phyloP scores from a whole-genome alignment of 2,113 vertebrate species.

The Epinephelus cyanopodus region DNA sequence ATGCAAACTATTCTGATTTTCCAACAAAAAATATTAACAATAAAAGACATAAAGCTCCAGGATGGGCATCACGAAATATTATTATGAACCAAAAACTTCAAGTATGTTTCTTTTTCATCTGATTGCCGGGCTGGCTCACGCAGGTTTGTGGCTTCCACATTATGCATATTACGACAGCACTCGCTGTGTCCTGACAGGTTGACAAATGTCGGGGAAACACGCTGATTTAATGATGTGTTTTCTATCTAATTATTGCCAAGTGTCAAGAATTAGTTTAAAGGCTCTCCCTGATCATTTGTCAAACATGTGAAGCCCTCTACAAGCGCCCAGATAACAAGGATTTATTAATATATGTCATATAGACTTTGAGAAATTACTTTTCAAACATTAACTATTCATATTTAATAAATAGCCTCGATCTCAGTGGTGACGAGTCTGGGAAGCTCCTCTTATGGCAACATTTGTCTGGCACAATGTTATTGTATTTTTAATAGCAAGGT shows the following conservation, averaged over 20 bases:
- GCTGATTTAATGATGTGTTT: slow-evolving; percentile 79
- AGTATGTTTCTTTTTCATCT: slow-evolving; percentile 28
- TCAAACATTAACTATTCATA: slow-evolving; percentile 48
- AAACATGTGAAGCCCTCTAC: slow-evolving; percentile 45
- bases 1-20: slow-evolving; percentile 12
- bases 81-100: slow-evolving; percentile 2
- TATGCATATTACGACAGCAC: slow-evolving; percentile 55
- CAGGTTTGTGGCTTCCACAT: slow-evolving; percentile 51
- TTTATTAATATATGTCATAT: slow-evolving; percentile 50
- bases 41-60: background rate
- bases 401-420: slow-evolving; percentile 40
- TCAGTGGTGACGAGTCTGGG: slow-evolving; percentile 20
- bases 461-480: slow-evolving; percentile 37
- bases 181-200: slow-evolving; percentile 77
- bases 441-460: slow-evolving; percentile 6
- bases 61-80: slow-evolving; percentile 13
- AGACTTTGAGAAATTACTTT: slow-evolving; percentile 45
- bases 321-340: slow-evolving; percentile 46
- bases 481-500: slow-evolving; percentile 10
- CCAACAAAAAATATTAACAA: background rate
- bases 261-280: slow-evolving; percentile 72
- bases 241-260: slow-evolving; percentile 77
- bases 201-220: slow-evolving; percentile 77
- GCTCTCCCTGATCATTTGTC: slow-evolving; percentile 65
- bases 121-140: slow-evolving; percentile 29